Base-by-base conservation (phyloP, 2,888 invertebrate genomes). In the Hyposoter didymator region DNA sequence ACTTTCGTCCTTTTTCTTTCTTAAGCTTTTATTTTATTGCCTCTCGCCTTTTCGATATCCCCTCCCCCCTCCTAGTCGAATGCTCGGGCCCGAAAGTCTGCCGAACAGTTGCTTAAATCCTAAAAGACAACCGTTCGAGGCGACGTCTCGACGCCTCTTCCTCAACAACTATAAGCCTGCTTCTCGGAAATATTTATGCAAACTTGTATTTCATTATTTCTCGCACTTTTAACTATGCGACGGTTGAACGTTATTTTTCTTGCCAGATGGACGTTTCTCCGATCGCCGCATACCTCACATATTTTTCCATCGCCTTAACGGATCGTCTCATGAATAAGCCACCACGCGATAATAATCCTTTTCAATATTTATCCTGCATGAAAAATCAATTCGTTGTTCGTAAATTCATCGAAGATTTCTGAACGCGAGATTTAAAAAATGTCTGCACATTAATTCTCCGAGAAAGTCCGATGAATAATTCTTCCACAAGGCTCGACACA, bases 21-120 rank as follows among this genome's bases (percentile, higher is more conserved):
- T 62, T 74, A 62, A 81, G 76, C 84, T 84, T 70, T 72, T 78
- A 80, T 80, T 76, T 84, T 75, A 85, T 88, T 87, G 87, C 87
- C 87, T 88, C 87, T 87, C 87, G 78, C 87, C 78, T 79, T 84
- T 83, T 81, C 82, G 75, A 78, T 86, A 82, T 81, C 80, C 39
- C 66, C 49, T 28, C 45, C 45, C 14, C 22, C 47, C 47, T 28
- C 7, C 45, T 17, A 14, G 14, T 22, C 47, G 45, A 19, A 22
- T 6, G 1, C 47, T 12, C 5, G 12, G 3, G 4, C 22, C 45
- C 6, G 14, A 14, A 67, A 45, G 45, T 67, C 45, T 67, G 8
- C 43, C 0, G 45, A 22, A 14, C 43, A 19, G 14, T 14, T 45
- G 82, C 75, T 82, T 82, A 82, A 85, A 85, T 85, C 73, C 75